A percentile compares a stretch with the other conserved stretches of the same genome.
phyloP scores from a whole-genome alignment of 2,888 invertebrate species.

The Bursaphelenchus okinawaensis region DNA sequence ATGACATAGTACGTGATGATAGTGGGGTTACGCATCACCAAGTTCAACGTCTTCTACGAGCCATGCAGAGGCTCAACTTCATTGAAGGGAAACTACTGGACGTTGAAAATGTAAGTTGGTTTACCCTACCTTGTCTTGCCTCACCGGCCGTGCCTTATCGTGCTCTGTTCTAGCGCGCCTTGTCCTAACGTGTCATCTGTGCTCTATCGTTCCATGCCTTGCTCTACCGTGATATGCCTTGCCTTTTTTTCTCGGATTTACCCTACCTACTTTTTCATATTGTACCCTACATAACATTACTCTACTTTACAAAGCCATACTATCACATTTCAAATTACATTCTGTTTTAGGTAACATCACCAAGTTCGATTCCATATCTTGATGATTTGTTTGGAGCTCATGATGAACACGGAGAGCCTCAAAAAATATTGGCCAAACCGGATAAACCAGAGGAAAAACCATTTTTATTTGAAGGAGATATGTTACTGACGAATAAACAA shows the following conservation, averaged over 20 bases:
- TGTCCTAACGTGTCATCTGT: too few species aligned
- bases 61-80: not conserved
- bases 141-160: too few species aligned
- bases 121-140: too few species aligned
- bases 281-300: too few species aligned
- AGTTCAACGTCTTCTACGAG: not conserved
- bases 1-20: not conserved
- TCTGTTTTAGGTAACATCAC: not conserved
- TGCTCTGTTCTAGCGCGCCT: too few species aligned
- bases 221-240: too few species aligned
- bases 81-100: not conserved
- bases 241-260: too few species aligned
- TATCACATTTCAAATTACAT: not conserved
- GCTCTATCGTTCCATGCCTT: too few species aligned
- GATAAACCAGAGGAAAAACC: slow-evolving; percentile 24
- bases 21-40: not conserved
- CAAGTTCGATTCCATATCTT: not conserved
- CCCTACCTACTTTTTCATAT: too few species aligned
- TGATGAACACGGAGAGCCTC: not conserved
- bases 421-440: not conserved
- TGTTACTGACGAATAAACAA: slow-evolving; percentile 44
- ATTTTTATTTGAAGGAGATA: slow-evolving; percentile 53
- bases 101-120: not conserved
- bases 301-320: too few species aligned
- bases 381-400: not conserved